A percentile compares a stretch with the other conserved stretches of the same genome.
These are phyloP conservation scores for Holcopasites calliopsidis DNA, from an alignment of 1,140 invertebrate genomes.

Conservation along the genomic window DNA sequence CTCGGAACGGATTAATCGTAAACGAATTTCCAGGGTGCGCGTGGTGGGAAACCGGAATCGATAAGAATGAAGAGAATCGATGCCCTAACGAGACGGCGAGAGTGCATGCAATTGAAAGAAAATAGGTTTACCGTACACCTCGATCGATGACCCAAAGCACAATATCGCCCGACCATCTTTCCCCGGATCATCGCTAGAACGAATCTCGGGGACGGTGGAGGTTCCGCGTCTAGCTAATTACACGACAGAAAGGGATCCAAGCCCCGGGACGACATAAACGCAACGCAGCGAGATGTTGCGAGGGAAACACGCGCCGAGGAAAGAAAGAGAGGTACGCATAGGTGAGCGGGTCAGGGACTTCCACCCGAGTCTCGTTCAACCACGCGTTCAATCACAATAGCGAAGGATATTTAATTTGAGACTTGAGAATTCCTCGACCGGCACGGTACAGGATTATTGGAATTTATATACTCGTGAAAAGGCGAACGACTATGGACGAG, in stretches of 20 bases:
- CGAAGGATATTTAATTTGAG: no score
- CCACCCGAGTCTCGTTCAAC: slow-evolving; percentile 67
- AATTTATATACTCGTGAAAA: not conserved
- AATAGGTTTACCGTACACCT: no score
- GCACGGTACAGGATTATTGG: no score
- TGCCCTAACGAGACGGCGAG: no score
- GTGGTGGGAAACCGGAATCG: not conserved
- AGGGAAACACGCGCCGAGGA: not conserved
- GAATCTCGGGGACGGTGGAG: not conserved
- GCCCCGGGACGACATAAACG: slow-evolving; percentile 38
- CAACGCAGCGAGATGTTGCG: slow-evolving; percentile 2
- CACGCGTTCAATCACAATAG: no score
- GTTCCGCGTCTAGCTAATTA: slow-evolving; percentile 35
- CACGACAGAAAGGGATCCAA: slow-evolving; percentile 10
- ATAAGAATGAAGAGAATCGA: not conserved
- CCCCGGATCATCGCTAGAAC: not conserved
- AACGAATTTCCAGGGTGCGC: not conserved
- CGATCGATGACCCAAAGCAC: no score
- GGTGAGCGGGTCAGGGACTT: slow-evolving; percentile 73
- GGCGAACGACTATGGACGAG: not conserved
- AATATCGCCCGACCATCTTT: no score
- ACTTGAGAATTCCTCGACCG: not conserved
- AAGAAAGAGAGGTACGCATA: slow-evolving; percentile 46
- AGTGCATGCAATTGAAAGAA: no score
- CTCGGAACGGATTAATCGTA: not conserved